Evolutionary conservation across 2,797 vertebrate species (phyloP).

Genomic region (Leucoraja ocellata): DNA sequence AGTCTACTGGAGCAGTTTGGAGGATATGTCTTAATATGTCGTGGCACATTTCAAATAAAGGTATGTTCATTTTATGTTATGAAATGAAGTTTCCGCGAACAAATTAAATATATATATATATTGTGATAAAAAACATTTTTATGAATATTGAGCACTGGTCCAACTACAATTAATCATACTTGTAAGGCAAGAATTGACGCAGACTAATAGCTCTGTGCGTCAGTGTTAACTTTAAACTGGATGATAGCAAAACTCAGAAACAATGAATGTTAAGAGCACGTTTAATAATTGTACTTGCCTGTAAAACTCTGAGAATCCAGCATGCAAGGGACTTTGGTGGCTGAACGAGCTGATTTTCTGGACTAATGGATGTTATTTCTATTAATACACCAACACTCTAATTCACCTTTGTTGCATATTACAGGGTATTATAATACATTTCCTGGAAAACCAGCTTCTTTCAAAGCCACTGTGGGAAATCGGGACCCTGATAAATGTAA

Average conservation of each 20-base stretch:
- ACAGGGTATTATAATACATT: too few relatives aligned
- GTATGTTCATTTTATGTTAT: conserved; percentile 49
- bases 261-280: background rate
- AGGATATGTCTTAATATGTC: conserved; percentile 64
- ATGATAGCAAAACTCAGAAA: background rate
- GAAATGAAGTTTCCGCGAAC: background rate
- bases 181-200: background rate
- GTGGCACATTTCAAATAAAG: conserved; percentile 71
- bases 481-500: too few relatives aligned
- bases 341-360: too few relatives aligned
- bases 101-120: background rate
- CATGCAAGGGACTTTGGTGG: too few relatives aligned
- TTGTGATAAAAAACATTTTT: background rate
- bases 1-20: conserved; percentile 74
- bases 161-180: background rate
- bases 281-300: background rate
- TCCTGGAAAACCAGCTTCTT: too few relatives aligned
- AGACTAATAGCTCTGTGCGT: background rate
- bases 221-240: background rate
- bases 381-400: too few relatives aligned
- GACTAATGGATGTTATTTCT: too few relatives aligned
- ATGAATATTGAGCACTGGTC: background rate
- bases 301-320: too few relatives aligned
- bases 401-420: too few relatives aligned
- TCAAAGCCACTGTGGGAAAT: too few relatives aligned